These are phyloP conservation scores for Drosophila bunnanda DNA, from an alignment of 2,888 invertebrate species.

Conservation along the genomic window DNA sequence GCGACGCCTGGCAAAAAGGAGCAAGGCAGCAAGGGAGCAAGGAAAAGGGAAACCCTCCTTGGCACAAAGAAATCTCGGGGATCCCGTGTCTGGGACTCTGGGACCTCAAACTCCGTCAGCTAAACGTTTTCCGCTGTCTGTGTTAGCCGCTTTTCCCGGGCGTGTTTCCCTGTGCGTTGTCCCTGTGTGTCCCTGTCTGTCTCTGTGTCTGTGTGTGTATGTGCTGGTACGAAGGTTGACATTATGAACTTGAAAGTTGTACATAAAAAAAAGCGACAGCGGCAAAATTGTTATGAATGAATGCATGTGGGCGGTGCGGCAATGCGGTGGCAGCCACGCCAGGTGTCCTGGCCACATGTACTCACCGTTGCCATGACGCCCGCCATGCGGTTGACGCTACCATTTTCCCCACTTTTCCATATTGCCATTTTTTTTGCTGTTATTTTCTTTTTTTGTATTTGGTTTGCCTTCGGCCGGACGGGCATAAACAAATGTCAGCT, in stretches of 20 bases:
- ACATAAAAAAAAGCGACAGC: constrained; percentile 48
- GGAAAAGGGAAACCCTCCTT: constrained; percentile 50
- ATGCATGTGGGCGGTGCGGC: constrained; percentile 62
- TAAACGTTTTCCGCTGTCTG: constrained; percentile 72
- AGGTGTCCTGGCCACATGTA: constrained; percentile 21
- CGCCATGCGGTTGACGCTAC: constrained; percentile 48
- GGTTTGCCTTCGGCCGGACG: constrained; percentile 33
- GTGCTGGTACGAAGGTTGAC: constrained; percentile 78
- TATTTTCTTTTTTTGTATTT: constrained; percentile 11
- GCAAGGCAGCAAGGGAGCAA: too few species aligned
- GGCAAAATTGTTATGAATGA: constrained; percentile 75
- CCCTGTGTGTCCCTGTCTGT: constrained; percentile 3
- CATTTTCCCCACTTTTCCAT: constrained; percentile 17
- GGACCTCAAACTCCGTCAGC: constrained; percentile 54
- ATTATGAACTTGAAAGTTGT: constrained; percentile 83
- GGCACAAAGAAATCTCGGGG: constrained; percentile 71
- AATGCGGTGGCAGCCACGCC: constrained; percentile 14
- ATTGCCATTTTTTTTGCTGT: constrained; percentile 44
- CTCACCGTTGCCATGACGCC: constrained; percentile 38
- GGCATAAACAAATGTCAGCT: constrained; percentile 73
- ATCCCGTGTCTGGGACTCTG: constrained; percentile 50
- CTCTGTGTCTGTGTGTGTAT: constrained; percentile 15
- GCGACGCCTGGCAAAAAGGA: constrained; percentile 1
- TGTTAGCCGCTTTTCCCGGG: constrained; percentile 45
- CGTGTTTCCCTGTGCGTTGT: constrained; percentile 12